Evolutionary conservation across 2,797 vertebrate species (phyloP).

Genomic region (Peromyscus attwateri): DNA sequence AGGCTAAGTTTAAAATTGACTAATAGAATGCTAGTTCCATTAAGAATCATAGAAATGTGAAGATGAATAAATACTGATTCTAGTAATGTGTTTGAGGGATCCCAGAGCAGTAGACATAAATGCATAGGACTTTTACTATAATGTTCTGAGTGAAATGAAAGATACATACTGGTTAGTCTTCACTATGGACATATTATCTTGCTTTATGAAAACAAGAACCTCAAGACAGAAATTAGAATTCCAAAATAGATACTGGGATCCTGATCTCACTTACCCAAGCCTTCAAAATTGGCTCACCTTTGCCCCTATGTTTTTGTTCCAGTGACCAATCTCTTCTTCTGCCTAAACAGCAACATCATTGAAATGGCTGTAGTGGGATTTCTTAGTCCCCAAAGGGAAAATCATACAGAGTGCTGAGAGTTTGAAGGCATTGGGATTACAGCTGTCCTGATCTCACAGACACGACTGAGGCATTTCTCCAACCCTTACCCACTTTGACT

Average conservation of each 20-base stretch:
- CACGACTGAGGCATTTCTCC: not conserved
- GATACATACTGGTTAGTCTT: not conserved
- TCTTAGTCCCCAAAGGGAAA: not conserved
- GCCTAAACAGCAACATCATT: not conserved
- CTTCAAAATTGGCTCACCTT: not conserved
- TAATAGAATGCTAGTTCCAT: not conserved
- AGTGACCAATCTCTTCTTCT: not conserved
- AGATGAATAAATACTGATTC: not conserved
- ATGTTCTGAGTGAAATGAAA: not conserved
- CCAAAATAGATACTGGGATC: not conserved
- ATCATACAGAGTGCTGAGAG: not conserved
- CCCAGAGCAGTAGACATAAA: not conserved
- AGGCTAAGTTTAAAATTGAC: not conserved
- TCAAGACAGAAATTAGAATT: not conserved
- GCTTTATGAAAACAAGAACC: not conserved
- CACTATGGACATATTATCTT: not conserved
- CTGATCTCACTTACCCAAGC: not conserved
- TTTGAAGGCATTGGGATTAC: not conserved
- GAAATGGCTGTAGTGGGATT: not conserved
- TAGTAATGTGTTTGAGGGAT: not conserved
- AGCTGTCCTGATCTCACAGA: not conserved
- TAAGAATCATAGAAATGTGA: not conserved
- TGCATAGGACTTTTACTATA: not conserved
- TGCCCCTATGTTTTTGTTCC: not conserved
- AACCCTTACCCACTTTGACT: not conserved